Conservation (phyloP, 2,113 vertebrate genomes). For the Oryzias celebensis region DNA sequence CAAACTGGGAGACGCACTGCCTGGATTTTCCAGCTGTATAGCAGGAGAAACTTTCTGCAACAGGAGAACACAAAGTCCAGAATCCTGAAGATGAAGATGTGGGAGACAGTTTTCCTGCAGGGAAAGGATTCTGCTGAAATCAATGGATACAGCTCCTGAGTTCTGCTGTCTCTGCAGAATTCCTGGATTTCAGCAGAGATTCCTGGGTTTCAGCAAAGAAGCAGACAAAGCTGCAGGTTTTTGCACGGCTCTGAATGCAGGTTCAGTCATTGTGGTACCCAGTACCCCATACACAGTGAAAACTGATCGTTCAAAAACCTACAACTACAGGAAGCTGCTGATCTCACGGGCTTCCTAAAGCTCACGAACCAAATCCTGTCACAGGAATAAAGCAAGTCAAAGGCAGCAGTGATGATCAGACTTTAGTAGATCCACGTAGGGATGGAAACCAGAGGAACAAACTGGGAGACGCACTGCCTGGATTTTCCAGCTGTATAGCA, state of each 20-base stretch:
- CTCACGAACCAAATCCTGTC: neutral
- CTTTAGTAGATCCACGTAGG: rapidly evolving
- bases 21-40: neutral
- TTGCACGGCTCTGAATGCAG: constrained; percentile 28
- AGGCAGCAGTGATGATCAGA: too few relatives aligned
- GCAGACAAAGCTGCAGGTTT: constrained; percentile 39
- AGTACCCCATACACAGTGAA: constrained; percentile 32
- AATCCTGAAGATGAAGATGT: neutral
- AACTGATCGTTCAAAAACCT: constrained; percentile 52
- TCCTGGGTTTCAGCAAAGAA: rapidly evolving
- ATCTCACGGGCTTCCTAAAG: neutral
- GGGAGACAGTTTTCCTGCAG: rapidly evolving
- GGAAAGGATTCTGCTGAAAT: neutral
- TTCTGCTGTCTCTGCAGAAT: neutral
- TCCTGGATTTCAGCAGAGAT: neutral
- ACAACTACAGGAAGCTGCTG: neutral
- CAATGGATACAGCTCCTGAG: rapidly evolving
- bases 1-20: rapidly evolving
- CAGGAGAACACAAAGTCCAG: neutral
- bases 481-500: rapidly evolving
- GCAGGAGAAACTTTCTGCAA: rapidly evolving
- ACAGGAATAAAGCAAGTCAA: too few relatives aligned
- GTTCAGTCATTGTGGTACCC: constrained; percentile 33
- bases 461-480: neutral
- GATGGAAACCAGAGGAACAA: neutral